A percentile compares a stretch with the other conserved stretches of the same genome.
Evolutionary conservation across 2,797 vertebrate species (phyloP).

Genomic region (Yasuhikotakia modesta): DNA sequence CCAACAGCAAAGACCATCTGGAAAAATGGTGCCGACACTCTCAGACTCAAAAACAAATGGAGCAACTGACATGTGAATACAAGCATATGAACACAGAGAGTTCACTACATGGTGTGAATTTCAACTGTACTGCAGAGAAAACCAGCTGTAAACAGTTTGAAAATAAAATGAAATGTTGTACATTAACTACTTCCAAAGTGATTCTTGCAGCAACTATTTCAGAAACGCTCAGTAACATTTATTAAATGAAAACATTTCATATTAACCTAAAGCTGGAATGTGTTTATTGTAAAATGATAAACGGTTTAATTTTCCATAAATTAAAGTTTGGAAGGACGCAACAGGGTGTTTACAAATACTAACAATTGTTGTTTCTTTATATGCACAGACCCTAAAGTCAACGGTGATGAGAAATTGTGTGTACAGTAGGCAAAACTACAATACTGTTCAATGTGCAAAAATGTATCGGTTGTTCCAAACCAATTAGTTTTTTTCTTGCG

Average conservation of each 20-base stretch:
- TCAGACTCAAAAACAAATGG: constrained; percentile 1
- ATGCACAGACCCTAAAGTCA: neutral
- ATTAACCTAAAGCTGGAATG: constrained; percentile 35
- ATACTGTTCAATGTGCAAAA: too few species aligned
- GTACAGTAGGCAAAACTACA: neutral
- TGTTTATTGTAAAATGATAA: constrained; percentile 25
- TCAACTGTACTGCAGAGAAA: constrained; percentile 2
- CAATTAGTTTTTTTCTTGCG: neutral
- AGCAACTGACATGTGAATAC: constrained; percentile 34
- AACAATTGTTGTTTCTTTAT: neutral
- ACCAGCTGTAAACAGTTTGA: constrained; percentile 1
- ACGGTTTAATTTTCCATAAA: constrained; percentile 22
- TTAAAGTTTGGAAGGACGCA: constrained; percentile 34
- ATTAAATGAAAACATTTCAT: constrained; percentile 26
- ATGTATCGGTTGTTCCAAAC: too few species aligned
- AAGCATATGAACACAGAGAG: constrained; percentile 24
- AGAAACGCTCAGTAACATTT: constrained; percentile 25
- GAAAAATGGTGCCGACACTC: constrained; percentile 38
- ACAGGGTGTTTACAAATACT: too few species aligned
- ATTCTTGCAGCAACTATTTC: constrained; percentile 3
- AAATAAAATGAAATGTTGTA: neutral
- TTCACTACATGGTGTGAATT: neutral
- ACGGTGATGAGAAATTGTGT: constrained; percentile 10
- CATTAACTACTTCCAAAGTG: neutral
- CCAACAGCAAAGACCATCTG: constrained; percentile 40